Evolutionary conservation across 2,113 vertebrate genomes (phyloP).

Genomic region (Ginglymostoma cirratum): DNA sequence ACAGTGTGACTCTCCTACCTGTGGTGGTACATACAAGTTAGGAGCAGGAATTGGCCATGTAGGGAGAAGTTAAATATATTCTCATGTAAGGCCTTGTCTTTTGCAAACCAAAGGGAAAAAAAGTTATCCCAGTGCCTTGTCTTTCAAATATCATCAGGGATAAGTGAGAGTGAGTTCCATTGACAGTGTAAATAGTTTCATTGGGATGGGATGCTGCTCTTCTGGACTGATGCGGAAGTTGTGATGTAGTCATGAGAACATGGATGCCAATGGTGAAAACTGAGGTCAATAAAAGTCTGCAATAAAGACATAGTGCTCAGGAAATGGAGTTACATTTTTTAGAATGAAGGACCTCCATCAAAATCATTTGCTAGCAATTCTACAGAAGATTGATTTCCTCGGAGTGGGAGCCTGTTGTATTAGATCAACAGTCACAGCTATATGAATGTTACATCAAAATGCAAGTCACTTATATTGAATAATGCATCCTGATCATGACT

Average conservation of each 20-base stretch:
- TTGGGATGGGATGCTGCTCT: background rate
- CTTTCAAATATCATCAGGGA: background rate
- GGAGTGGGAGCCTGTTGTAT: background rate
- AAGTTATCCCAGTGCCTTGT: background rate
- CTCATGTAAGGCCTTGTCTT: too few species aligned
- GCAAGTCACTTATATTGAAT: background rate
- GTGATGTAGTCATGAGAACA: background rate
- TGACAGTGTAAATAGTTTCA: background rate
- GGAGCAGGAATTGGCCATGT: too few species aligned
- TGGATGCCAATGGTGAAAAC: too few species aligned
- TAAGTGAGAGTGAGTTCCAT: background rate
- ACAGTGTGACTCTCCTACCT: too few species aligned
- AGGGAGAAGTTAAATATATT: too few species aligned
- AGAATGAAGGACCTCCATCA: background rate
- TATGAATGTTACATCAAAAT: background rate
- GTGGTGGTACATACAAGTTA: too few species aligned
- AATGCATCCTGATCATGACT: background rate
- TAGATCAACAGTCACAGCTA: background rate
- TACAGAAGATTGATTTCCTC: background rate
- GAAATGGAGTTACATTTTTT: background rate
- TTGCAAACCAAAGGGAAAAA: background rate
- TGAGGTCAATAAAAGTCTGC: too few species aligned
- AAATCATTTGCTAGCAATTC: background rate
- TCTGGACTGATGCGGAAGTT: background rate
- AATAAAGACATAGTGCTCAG: background rate